Conservation (phyloP, 2,797 vertebrate species). For the Sparus aurata region DNA sequence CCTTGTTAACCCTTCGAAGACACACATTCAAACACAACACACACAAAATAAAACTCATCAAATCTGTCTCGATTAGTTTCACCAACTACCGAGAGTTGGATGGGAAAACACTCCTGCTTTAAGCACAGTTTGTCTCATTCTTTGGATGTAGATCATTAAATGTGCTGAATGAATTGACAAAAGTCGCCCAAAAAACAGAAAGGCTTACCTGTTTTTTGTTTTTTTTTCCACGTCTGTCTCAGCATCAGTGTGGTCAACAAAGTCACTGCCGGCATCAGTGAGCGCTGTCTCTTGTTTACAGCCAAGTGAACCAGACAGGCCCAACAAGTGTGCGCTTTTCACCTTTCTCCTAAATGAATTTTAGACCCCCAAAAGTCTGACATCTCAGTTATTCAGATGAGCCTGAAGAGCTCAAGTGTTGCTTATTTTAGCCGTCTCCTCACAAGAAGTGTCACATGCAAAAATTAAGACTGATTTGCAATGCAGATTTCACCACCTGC, state of each 20-base stretch:
- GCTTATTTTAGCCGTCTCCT: constrained; percentile 65
- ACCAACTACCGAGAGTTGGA: no score
- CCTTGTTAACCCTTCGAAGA: no score
- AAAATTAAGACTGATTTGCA: constrained; percentile 71
- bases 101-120: no score
- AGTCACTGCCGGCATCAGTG: neutral
- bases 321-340: constrained; percentile 28
- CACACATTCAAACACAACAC: no score
- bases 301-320: constrained; percentile 17
- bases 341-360: constrained; percentile 61
- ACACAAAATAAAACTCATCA: no score
- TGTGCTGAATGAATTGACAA: no score
- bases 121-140: no score
- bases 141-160: no score
- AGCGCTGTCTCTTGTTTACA: constrained; percentile 7
- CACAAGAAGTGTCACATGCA: constrained; percentile 42
- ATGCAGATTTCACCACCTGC: constrained; percentile 55
- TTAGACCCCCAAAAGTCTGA: constrained; percentile 45
- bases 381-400: constrained; percentile 36
- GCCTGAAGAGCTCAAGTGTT: constrained; percentile 44
- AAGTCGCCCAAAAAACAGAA: neutral
- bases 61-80: no score
- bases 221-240: neutral
- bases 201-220: neutral
- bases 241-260: neutral